Conservation (phyloP, 2,888 invertebrate genomes). For the Cabera pusaria region DNA sequence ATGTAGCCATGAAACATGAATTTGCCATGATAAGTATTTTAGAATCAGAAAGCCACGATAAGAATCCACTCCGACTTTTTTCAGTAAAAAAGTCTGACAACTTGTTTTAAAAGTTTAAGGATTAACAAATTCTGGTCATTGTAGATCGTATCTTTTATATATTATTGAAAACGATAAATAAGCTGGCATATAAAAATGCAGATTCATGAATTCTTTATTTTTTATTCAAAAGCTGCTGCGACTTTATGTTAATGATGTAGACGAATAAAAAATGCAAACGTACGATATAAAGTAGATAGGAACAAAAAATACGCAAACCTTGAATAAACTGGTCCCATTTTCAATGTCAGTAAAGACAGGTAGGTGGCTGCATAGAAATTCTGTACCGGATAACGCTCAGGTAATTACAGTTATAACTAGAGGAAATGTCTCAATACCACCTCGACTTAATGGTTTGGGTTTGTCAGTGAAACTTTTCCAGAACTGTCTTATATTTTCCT, state of each 20-base stretch:
- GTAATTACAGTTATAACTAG: slow-evolving; percentile 28
- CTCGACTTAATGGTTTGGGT: slow-evolving; percentile 13
- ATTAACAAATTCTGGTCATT: no score
- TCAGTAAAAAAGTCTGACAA: no score
- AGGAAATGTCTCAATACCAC: slow-evolving; percentile 32
- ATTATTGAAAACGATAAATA: no score
- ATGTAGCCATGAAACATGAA: no score
- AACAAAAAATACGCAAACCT: slow-evolving; percentile 29
- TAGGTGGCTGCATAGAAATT: slow-evolving; percentile 27
- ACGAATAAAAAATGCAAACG: slow-evolving; percentile 22
- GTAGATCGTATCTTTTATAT: no score
- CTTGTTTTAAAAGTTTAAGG: no score
- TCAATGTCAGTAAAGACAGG: slow-evolving; percentile 33
- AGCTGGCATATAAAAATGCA: background rate
- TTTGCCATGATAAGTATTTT: no score
- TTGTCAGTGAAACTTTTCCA: slow-evolving; percentile 19
- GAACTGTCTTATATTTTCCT: slow-evolving; percentile 11
- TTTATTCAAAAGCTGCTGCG: slow-evolving; percentile 14
- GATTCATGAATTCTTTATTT: slow-evolving; percentile 3
- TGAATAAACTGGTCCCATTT: slow-evolving; percentile 30
- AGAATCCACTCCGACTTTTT: no score
- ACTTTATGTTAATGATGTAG: slow-evolving; percentile 20
- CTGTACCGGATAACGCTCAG: slow-evolving; percentile 25
- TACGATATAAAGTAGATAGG: slow-evolving; percentile 13
- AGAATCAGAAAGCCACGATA: no score